Conservation (phyloP, 2,888 invertebrate genomes). For the Drosophila meridionalis region DNA sequence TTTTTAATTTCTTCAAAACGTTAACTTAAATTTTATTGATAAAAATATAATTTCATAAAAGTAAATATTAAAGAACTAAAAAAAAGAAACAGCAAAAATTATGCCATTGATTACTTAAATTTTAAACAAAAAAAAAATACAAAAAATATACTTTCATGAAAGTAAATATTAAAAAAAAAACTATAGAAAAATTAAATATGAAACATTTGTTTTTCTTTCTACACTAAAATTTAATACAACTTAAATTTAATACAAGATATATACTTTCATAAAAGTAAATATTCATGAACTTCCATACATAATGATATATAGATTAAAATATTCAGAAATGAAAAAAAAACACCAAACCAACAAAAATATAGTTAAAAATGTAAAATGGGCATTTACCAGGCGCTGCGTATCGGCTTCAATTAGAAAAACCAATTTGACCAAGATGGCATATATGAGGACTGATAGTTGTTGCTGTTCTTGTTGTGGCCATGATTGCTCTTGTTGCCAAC, state of each 20-base stretch:
- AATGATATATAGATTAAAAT: not conserved
- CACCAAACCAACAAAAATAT: conserved; percentile 1
- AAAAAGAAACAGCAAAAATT: not conserved
- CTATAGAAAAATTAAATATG: not conserved
- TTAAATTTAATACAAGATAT: not conserved
- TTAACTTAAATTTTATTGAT: not conserved
- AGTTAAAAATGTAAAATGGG: conserved; percentile 1
- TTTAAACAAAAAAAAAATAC: too few relatives aligned
- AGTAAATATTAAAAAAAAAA: too few relatives aligned
- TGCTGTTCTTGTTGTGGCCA: conserved; percentile 51
- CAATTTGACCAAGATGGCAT: conserved; percentile 73
- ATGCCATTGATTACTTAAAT: too few relatives aligned
- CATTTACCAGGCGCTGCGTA: not conserved
- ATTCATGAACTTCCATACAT: not conserved
- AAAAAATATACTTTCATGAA: too few relatives aligned
- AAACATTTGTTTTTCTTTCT: not conserved
- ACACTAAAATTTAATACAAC: not conserved
- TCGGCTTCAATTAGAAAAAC: conserved; percentile 50
- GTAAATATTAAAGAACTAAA: not conserved
- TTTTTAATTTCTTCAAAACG: not conserved
- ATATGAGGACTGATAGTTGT: conserved; percentile 56
- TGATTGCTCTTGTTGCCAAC: conserved; percentile 41
- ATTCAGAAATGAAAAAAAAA: not conserved
- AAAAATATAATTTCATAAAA: not conserved
- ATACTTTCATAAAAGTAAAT: not conserved